phyloP scores from a whole-genome alignment of 2,113 vertebrate genomes.

The Euleptes europaea region DNA sequence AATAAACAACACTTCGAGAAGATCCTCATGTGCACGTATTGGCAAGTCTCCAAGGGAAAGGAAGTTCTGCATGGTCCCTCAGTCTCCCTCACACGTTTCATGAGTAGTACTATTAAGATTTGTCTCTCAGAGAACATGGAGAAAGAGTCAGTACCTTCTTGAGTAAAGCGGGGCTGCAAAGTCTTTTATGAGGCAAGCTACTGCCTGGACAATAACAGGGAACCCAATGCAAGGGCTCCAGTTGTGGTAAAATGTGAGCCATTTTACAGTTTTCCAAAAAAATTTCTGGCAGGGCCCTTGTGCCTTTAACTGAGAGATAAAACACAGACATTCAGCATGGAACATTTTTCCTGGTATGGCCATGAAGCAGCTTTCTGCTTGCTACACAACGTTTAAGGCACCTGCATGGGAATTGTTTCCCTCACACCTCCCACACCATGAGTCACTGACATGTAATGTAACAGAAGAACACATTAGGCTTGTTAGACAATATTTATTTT shows the following conservation, averaged over 20 bases:
- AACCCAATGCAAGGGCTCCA: background rate
- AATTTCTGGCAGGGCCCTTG: no score
- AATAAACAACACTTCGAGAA: background rate
- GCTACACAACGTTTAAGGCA: background rate
- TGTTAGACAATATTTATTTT: conserved; percentile 55
- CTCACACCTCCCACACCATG: background rate
- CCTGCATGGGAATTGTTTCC: no score
- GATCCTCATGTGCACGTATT: background rate
- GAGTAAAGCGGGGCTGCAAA: background rate
- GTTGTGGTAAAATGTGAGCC: background rate
- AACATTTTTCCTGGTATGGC: no score
- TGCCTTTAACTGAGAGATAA: no score
- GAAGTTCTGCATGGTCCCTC: background rate
- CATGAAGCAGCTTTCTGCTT: no score
- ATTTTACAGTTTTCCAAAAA: no score
- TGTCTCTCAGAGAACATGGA: background rate
- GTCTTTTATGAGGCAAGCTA: background rate
- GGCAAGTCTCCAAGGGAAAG: background rate
- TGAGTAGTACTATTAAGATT: background rate
- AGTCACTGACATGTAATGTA: rapidly evolving
- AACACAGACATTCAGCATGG: no score
- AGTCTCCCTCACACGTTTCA: background rate
- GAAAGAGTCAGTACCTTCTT: background rate
- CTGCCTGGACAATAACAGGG: background rate
- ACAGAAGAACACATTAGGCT: background rate